Evolutionary conservation across 2,888 invertebrate genomes (phyloP).

Genomic region (Sisyra nigra): DNA sequence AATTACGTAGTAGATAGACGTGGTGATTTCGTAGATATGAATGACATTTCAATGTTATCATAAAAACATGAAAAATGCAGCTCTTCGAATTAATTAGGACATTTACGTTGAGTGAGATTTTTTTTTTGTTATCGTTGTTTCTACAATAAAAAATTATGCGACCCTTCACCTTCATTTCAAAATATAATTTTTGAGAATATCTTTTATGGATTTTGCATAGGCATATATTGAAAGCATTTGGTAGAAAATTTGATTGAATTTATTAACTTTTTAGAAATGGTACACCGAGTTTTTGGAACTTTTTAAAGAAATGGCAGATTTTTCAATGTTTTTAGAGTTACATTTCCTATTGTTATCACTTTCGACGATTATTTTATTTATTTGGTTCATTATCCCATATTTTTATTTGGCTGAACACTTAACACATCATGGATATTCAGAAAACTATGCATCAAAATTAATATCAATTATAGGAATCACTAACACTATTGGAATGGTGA

Average conservation of each 20-base stretch:
- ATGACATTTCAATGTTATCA: no score
- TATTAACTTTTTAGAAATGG: conserved; percentile 46
- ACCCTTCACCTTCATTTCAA: no score
- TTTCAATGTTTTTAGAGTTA: conserved; percentile 57
- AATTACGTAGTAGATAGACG: no score
- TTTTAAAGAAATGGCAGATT: conserved; percentile 60
- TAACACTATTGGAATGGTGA: conserved; percentile 80
- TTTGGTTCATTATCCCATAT: conserved; percentile 92
- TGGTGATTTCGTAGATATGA: no score
- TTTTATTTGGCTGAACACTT: conserved; percentile 83
- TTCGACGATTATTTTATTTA: conserved; percentile 77
- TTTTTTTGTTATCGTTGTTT: no score
- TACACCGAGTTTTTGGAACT: conserved; percentile 46
- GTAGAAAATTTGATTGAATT: conserved; percentile 6
- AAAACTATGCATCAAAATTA: conserved; percentile 59
- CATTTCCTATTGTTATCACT: conserved; percentile 69
- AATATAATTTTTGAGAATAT: no score
- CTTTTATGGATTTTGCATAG: no score
- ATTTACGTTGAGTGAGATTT: no score
- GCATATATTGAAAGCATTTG: no score
- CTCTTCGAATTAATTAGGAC: no score
- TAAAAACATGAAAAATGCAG: no score
- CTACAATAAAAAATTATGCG: no score
- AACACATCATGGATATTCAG: conserved; percentile 44
- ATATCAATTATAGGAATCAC: conserved; percentile 77